A percentile compares a stretch with the other conserved stretches of the same genome.
These are phyloP conservation scores for Ceratitis capitata DNA, from an alignment of 1,140 invertebrate genomes.

Conservation along the genomic window DNA sequence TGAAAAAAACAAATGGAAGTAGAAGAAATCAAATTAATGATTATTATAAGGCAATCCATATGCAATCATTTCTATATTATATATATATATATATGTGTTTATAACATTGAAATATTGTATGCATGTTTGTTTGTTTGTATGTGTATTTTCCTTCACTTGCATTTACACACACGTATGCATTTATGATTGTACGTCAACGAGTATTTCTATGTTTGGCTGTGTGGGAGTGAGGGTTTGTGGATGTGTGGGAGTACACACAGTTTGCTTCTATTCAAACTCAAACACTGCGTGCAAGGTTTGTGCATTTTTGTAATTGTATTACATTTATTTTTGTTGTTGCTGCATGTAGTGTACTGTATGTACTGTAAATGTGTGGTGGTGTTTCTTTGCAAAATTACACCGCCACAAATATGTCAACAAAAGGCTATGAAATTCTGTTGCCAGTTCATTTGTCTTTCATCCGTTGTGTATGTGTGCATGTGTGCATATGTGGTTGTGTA, in stretches of 20 bases:
- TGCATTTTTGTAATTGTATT: neutral
- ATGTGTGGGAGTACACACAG: neutral
- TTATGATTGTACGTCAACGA: no score
- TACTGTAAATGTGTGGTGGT: neutral
- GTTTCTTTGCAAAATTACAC: neutral
- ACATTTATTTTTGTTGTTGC: neutral
- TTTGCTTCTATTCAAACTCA: no score
- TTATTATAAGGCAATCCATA: neutral
- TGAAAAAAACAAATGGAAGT: neutral
- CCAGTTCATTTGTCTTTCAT: neutral
- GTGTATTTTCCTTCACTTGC: neutral
- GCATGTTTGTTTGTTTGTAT: neutral
- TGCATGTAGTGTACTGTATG: neutral
- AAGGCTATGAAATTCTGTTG: neutral
- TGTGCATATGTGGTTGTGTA: neutral
- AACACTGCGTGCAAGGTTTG: neutral
- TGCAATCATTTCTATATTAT: neutral
- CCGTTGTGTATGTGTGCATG: neutral
- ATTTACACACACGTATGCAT: no score
- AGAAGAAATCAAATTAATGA: conserved; percentile 9
- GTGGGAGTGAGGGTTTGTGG: no score
- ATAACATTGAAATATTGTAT: neutral
- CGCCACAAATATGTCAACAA: neutral
- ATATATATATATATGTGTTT: neutral
- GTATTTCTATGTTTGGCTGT: no score